phyloP scores from a whole-genome alignment of 2,113 vertebrate species.

The Sinocyclocheilus maitianheensis region DNA sequence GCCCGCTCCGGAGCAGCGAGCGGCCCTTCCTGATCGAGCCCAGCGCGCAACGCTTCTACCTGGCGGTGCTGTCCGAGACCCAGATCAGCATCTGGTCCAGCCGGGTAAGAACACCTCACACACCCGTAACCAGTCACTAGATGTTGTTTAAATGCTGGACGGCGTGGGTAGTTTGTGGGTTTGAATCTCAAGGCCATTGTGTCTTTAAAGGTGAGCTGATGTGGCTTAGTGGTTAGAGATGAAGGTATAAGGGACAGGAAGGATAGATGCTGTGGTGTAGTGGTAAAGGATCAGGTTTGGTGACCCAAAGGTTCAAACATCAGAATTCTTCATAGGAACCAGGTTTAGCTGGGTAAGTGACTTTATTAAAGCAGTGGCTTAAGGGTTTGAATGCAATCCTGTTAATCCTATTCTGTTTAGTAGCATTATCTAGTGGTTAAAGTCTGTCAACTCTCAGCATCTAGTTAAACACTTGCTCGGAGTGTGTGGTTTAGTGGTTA shows the following conservation, averaged over 20 bases:
- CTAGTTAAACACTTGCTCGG: no score
- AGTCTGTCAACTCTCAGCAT: no score
- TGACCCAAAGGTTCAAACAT: no score
- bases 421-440: background rate
- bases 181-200: background rate
- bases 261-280: background rate
- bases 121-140: background rate
- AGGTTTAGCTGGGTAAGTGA: no score
- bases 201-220: background rate
- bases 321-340: no score
- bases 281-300: no score
- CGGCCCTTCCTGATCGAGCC: constrained; percentile 86
- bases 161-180: background rate
- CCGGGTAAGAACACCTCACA: constrained; percentile 79
- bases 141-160: background rate
- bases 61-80: constrained; percentile 87
- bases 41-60: constrained; percentile 88
- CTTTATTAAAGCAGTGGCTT: no score
- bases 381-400: no score
- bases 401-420: no score
- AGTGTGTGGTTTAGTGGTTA: no score
- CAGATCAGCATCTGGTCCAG: constrained; percentile 96
- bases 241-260: background rate
- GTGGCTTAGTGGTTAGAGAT: background rate
- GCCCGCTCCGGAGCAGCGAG: constrained; percentile 81